phyloP scores from a whole-genome alignment of 2,797 vertebrate genomes.

The Falco concolor region DNA sequence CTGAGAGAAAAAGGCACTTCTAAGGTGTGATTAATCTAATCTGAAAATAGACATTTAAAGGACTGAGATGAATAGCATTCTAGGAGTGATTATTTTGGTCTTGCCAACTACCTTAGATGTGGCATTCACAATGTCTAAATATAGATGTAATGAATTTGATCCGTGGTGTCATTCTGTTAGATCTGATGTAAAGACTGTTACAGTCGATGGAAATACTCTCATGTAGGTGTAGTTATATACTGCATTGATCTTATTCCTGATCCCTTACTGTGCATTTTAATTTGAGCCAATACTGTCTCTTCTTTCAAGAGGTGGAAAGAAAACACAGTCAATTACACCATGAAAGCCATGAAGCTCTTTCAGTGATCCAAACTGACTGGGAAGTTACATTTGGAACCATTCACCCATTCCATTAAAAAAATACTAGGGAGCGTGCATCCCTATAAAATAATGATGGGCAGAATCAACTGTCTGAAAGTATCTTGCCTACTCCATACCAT shows the following conservation, averaged over 20 bases:
- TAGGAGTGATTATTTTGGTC: conserved; percentile 3
- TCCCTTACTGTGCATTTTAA: conserved; percentile 22
- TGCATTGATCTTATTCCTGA: conserved; percentile 1
- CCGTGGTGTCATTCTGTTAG: conserved; percentile 12
- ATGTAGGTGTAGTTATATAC: not conserved
- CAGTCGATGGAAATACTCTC: conserved; percentile 8
- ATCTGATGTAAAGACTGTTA: conserved; percentile 13
- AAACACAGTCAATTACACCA: conserved; percentile 35
- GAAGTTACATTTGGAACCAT: conserved; percentile 50
- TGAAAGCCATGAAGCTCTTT: conserved; percentile 14
- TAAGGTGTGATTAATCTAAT: not conserved
- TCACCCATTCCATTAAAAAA: conserved; percentile 53
- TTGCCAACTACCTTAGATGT: not conserved
- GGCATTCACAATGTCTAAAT: not conserved
- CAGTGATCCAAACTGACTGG: conserved; percentile 22
- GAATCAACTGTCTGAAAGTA: conserved; percentile 54
- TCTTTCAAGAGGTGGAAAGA: conserved; percentile 42
- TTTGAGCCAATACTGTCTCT: not conserved
- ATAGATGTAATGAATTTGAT: conserved; percentile 31
- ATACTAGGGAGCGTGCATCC: not conserved
- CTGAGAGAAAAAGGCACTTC: not conserved
- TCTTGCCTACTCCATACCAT: conserved; percentile 18
- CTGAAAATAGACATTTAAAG: not conserved
- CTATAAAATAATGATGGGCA: conserved; percentile 64
- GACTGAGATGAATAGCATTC: not conserved